Conservation (phyloP, 2,797 vertebrate species). For the Apogon hyalosoma region DNA sequence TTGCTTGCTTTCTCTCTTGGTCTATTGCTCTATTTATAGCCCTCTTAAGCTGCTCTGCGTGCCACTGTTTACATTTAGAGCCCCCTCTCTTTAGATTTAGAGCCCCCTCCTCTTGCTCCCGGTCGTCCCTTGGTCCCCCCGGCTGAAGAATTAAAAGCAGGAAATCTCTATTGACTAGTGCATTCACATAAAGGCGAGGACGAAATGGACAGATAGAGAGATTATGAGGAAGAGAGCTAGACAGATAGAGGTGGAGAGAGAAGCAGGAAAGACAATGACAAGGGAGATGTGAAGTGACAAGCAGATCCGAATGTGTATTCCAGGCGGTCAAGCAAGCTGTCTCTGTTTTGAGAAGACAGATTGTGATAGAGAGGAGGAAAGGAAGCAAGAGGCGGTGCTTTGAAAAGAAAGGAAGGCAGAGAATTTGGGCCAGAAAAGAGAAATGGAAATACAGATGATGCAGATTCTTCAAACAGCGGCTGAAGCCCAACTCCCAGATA, state of each 20-base stretch:
- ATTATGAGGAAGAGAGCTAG: conserved; percentile 42
- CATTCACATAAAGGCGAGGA: conserved; percentile 35
- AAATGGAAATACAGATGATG: conserved; percentile 7
- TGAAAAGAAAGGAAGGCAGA: conserved; percentile 2
- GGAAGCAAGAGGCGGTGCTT: conserved; percentile 15
- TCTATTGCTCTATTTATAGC: conserved; percentile 79
- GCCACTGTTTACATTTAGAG: conserved; percentile 80
- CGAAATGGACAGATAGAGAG: conserved; percentile 56
- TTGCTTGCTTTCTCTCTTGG: conserved; percentile 59
- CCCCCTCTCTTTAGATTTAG: conserved; percentile 72
- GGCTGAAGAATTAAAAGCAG: conserved; percentile 65
- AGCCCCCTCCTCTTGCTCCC: conserved; percentile 35
- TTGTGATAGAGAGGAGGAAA: conserved; percentile 34
- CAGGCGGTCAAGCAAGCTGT: conserved; percentile 59
- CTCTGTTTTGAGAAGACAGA: conserved; percentile 55
- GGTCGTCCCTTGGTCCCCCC: conserved; percentile 31
- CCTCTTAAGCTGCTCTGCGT: conserved; percentile 78
- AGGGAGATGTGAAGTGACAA: conserved; percentile 73
- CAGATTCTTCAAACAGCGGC: neutral
- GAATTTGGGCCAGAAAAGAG: conserved; percentile 2
- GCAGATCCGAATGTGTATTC: conserved; percentile 66
- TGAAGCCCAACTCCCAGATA: neutral
- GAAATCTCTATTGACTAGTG: conserved; percentile 56
- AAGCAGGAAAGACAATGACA: conserved; percentile 50
- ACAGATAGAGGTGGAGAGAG: conserved; percentile 37